Evolutionary conservation across 2,888 invertebrate species (phyloP), one percentile per base, ranked within the genome.

Genomic region (Idaea biselata): DNA sequence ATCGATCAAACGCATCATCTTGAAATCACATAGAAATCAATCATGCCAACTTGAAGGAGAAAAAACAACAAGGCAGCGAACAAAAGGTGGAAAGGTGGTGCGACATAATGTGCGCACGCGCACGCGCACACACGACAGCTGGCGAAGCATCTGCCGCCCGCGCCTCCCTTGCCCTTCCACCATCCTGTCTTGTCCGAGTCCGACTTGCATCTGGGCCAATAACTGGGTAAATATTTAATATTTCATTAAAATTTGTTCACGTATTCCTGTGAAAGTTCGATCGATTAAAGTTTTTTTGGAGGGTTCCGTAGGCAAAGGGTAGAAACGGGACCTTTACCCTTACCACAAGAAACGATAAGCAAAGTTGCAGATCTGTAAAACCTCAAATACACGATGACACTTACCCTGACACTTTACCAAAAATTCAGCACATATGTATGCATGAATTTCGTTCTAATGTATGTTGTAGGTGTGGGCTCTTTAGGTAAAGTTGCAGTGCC

Each of bases 1-100:
- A 71, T 69, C 58, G 18, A 69, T 69, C 70, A 63, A 62, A 58
- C 16, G 59, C 63, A 68, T 68, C 67, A 63, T 67, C 68, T 69
- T 65, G 44, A 63, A 67, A 67, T 65, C 66, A 68, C 68, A 66
- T 66, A 60, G 60, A 62, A 70, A 73, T 74, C 73, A 72, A 73
- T 73, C 69, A 72, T 68, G 66, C 66, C 70, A 71, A 71, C 68
- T 65, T 67, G 61, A 58, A 64, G 60, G 55, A 61, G 65, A 65
- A 63, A 73, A 68, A 71, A 66, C 69, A 77, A 73, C 76, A 76
- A 79, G 68, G 73, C 76, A 66, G 65, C 64, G 69, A 66, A 75
- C 76, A 76, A 81, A 79, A 82, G 80, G 80, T 80, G 80, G 72
- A 78, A 80, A 81, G 78, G 77, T 77, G 79, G 71, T 68, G 69